A percentile compares a stretch with the other conserved stretches of the same genome.
phyloP scores from a whole-genome alignment of 2,797 vertebrate genomes.

The Enteromius viviparus region DNA sequence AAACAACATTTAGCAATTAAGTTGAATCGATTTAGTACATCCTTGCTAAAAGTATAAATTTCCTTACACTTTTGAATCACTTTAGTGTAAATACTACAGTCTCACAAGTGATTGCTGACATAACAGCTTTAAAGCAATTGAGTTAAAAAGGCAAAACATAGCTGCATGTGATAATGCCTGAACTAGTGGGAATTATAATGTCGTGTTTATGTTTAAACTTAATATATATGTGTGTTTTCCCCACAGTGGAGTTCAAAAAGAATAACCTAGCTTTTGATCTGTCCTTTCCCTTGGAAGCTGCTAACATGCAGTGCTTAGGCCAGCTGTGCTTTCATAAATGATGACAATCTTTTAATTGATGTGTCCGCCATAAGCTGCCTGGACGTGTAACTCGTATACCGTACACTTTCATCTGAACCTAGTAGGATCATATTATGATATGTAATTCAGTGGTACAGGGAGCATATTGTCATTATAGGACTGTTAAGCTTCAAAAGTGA shows the following conservation, averaged over 20 bases:
- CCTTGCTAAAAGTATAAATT: not conserved
- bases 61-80: not conserved
- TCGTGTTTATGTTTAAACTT: not conserved
- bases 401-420: not conserved
- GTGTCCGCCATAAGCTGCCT: not conserved
- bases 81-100: not conserved
- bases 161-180: not conserved
- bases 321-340: constrained; percentile 21
- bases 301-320: not conserved
- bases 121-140: not conserved
- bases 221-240: not conserved
- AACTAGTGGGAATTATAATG: not conserved
- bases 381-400: not conserved
- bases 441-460: no score
- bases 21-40: not conserved
- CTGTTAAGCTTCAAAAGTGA: not conserved
- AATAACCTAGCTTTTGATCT: not conserved
- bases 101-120: not conserved
- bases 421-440: no score
- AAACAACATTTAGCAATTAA: not conserved
- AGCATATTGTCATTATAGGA: not conserved
- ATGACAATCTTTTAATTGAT: constrained; percentile 14
- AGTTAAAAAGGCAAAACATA: not conserved
- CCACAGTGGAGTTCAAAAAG: constrained; percentile 1
- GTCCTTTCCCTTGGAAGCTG: not conserved